Percentiles rank a stretch among this genome's conserved stretches.
Conservation (phyloP, 2,888 invertebrate species). For the Limenitis camilla region DNA sequence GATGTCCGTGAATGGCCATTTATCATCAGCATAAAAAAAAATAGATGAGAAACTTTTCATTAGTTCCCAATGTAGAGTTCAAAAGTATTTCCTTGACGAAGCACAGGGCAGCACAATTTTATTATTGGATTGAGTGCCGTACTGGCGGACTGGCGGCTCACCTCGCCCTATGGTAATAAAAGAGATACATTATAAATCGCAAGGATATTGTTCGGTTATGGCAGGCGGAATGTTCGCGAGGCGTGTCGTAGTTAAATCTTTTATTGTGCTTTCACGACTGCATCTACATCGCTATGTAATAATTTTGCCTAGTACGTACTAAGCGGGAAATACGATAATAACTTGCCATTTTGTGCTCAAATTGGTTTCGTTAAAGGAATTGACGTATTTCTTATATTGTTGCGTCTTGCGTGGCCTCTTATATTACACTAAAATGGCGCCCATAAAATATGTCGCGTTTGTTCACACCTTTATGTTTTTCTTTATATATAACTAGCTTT, state of each 20-base stretch:
- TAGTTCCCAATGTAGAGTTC: no score
- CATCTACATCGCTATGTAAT: conserved; percentile 55
- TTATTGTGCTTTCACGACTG: conserved; percentile 61
- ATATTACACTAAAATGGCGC: background rate
- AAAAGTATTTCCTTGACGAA: no score
- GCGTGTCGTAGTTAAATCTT: conserved; percentile 63
- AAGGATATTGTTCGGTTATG: conserved; percentile 56
- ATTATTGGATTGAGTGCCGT: background rate
- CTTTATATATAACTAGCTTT: no score
- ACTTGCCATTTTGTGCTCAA: conserved; percentile 8
- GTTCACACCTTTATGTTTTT: background rate
- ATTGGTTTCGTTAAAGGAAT: conserved; percentile 18
- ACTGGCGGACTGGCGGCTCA: no score
- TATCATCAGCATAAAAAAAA: no score
- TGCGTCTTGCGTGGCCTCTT: background rate
- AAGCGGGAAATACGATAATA: conserved; percentile 17
- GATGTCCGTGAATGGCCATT: no score
- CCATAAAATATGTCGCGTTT: background rate
- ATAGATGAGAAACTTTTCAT: no score
- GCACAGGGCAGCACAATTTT: no score
- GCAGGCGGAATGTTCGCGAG: conserved; percentile 48
- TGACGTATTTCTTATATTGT: conserved; percentile 3
- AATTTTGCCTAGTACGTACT: conserved; percentile 34
- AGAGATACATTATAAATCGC: conserved; percentile 59
- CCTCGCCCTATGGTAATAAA: conserved; percentile 56